These are phyloP conservation scores for Flabesymbios commensalis DNA, from an alignment of 2,888 invertebrate genomes.

Conservation along the genomic window DNA sequence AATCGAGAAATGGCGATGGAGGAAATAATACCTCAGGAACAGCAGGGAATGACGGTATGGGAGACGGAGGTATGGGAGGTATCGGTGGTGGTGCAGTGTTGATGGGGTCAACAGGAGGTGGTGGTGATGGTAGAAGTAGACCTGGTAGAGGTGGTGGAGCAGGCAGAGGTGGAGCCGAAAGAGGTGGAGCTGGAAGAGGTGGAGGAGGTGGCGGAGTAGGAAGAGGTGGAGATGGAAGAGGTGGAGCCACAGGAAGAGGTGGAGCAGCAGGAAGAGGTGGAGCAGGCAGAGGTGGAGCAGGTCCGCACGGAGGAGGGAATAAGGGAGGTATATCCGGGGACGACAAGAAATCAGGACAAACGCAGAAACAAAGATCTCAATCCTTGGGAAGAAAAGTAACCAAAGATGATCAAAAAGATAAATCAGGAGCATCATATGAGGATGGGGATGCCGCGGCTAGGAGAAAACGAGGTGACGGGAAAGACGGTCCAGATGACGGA, in stretches of 20 bases:
- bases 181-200: not conserved
- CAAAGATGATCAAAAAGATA: no score
- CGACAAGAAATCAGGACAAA: no score
- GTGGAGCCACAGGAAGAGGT: not conserved
- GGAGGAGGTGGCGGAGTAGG: not conserved
- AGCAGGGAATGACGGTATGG: not conserved
- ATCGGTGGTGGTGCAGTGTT: not conserved
- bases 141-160: not conserved
- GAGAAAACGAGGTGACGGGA: no score
- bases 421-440: no score
- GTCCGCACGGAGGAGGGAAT: not conserved
- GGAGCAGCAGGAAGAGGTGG: slow-evolving; percentile 7
- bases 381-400: no score
- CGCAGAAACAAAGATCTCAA: no score
- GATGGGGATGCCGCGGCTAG: no score
- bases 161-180: not conserved
- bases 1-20: no score
- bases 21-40: no score
- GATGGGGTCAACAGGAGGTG: not conserved
- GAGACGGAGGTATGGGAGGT: not conserved
- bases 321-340: not conserved
- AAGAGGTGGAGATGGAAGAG: not conserved
- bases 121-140: not conserved
- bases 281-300: not conserved
- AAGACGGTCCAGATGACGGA: no score